These are phyloP conservation scores for Periphyllus acericola DNA, from an alignment of 2,888 invertebrate genomes.

Conservation along the genomic window DNA sequence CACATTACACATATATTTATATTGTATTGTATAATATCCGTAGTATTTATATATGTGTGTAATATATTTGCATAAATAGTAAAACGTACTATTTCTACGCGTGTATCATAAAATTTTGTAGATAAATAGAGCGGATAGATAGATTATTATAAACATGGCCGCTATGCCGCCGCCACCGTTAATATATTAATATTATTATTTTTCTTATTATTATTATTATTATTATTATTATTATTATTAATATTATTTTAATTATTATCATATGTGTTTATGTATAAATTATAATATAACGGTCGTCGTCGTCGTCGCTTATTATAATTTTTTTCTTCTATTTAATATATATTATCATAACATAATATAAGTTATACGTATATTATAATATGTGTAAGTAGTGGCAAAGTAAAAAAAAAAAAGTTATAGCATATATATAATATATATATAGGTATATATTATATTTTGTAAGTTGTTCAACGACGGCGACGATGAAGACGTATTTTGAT, in stretches of 20 bases:
- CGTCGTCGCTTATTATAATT: background rate
- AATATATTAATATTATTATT: background rate
- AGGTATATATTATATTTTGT: background rate
- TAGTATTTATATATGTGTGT: background rate
- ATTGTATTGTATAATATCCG: background rate
- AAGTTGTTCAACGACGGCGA: background rate
- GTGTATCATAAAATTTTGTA: background rate
- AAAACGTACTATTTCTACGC: background rate
- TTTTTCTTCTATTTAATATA: background rate
- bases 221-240: constrained; percentile 5
- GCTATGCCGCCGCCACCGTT: constrained; percentile 32
- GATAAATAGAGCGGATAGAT: background rate
- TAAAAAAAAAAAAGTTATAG: constrained; percentile 1
- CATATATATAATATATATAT: background rate
- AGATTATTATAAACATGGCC: constrained; percentile 5
- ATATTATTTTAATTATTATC: constrained; percentile 9
- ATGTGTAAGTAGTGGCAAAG: background rate
- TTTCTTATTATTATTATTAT: background rate
- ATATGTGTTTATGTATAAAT: constrained; percentile 32
- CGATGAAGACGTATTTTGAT: constrained; percentile 22
- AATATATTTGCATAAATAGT: background rate
- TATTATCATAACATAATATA: background rate
- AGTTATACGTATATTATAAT: background rate
- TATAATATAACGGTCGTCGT: constrained; percentile 28
- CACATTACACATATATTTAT: background rate